Percentiles rank a stretch among this genome's conserved stretches.
phyloP scores from a whole-genome alignment of 1,140 invertebrate species.

The Dendrolimus punctatus region DNA sequence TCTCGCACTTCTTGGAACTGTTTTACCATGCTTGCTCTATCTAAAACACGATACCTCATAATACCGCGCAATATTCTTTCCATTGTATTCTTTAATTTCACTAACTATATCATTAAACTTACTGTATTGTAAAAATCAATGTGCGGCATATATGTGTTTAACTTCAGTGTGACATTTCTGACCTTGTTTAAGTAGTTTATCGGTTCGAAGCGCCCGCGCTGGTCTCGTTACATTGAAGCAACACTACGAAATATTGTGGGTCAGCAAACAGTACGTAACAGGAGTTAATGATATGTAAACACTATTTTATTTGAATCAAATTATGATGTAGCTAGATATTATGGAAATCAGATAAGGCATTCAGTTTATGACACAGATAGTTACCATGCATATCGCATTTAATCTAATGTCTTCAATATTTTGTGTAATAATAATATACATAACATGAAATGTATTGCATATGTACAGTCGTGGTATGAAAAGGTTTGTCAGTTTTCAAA shows the following conservation, averaged over 20 bases:
- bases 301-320: too few relatives aligned
- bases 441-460: too few relatives aligned
- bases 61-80: conserved; percentile 90
- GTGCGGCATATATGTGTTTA: conserved; percentile 22
- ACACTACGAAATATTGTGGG: conserved; percentile 14
- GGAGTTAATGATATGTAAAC: too few relatives aligned
- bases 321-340: too few relatives aligned
- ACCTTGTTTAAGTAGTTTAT: conserved; percentile 63
- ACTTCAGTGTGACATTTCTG: conserved; percentile 50
- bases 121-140: conserved; percentile 6
- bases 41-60: conserved; percentile 87
- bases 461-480: too few relatives aligned
- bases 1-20: conserved; percentile 91
- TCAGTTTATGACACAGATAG: too few relatives aligned
- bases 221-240: conserved; percentile 8
- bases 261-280: conserved; percentile 11
- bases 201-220: conserved; percentile 18
- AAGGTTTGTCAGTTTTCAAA: too few relatives aligned
- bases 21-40: conserved; percentile 88
- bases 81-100: conserved; percentile 70
- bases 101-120: conserved; percentile 9
- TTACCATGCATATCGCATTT: too few relatives aligned
- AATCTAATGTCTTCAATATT: too few relatives aligned
- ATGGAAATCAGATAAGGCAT: too few relatives aligned
- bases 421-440: too few relatives aligned